These are phyloP conservation scores for Capra hircus DNA, from an alignment of 2,113 vertebrate genomes.

Conservation along the genomic window DNA sequence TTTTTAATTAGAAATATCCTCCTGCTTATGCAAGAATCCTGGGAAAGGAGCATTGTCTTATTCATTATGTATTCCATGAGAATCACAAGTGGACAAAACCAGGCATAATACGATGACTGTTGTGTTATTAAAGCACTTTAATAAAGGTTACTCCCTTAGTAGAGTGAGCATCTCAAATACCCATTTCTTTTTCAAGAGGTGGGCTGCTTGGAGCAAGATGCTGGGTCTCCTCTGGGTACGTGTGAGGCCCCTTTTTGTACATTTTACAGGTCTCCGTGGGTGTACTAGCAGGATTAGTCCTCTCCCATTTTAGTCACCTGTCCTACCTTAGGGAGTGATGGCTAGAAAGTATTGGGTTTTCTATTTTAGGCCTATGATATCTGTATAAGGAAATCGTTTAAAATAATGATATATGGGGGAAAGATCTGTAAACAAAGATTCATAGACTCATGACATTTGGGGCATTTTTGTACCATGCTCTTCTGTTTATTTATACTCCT, in stretches of 20 bases:
- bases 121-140: slow-evolving; percentile 80
- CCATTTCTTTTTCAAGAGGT: slow-evolving; percentile 52
- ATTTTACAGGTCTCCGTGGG: background rate
- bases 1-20: slow-evolving; percentile 84
- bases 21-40: slow-evolving; percentile 77
- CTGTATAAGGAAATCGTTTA: slow-evolving; percentile 6
- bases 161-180: slow-evolving; percentile 68
- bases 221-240: background rate
- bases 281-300: background rate
- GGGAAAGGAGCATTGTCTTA: slow-evolving; percentile 74
- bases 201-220: background rate
- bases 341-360: slow-evolving; percentile 46
- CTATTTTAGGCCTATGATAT: slow-evolving; percentile 35
- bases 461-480: background rate
- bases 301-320: slow-evolving; percentile 10
- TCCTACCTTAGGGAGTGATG: slow-evolving; percentile 15
- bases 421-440: slow-evolving; percentile 8
- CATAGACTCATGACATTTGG: background rate
- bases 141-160: slow-evolving; percentile 74
- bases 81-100: slow-evolving; percentile 80
- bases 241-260: background rate
- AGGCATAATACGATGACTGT: slow-evolving; percentile 72
- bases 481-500: background rate
- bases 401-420: background rate
- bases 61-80: slow-evolving; percentile 75